phyloP scores from a whole-genome alignment of 2,797 vertebrate species.

The Mormyrops boulengeri region DNA sequence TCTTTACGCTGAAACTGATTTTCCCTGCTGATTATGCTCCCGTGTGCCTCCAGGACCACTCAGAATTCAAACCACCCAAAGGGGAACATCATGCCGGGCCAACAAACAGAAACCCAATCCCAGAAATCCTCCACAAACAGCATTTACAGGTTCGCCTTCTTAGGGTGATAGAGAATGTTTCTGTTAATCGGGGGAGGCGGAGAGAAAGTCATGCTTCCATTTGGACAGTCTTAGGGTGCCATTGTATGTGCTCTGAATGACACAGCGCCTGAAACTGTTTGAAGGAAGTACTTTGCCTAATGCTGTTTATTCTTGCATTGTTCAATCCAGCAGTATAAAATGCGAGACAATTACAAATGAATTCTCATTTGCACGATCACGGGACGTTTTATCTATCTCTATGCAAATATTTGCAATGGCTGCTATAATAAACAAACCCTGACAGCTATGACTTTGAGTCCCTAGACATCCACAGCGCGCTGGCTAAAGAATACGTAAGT shows the following conservation, averaged over 20 bases:
- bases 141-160: neutral
- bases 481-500: neutral
- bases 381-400: constrained; percentile 10
- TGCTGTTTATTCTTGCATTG: neutral
- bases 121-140: neutral
- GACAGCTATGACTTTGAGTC: constrained; percentile 4
- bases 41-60: neutral
- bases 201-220: neutral
- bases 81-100: neutral
- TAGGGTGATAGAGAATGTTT: neutral
- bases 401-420: constrained; percentile 11
- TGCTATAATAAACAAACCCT: constrained; percentile 6
- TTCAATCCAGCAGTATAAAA: neutral
- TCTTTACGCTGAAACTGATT: neutral
- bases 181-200: neutral
- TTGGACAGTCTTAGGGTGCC: neutral
- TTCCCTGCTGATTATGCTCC: neutral
- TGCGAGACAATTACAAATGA: constrained; percentile 3
- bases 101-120: neutral
- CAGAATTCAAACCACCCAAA: neutral
- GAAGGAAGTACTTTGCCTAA: neutral
- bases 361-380: constrained; percentile 1
- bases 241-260: neutral
- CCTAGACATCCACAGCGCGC: neutral
- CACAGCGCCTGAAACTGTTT: neutral